Percentiles rank a stretch among this genome's conserved stretches.
Conservation (phyloP, 2,113 vertebrate species). For the Hippocampus barbouri region DNA sequence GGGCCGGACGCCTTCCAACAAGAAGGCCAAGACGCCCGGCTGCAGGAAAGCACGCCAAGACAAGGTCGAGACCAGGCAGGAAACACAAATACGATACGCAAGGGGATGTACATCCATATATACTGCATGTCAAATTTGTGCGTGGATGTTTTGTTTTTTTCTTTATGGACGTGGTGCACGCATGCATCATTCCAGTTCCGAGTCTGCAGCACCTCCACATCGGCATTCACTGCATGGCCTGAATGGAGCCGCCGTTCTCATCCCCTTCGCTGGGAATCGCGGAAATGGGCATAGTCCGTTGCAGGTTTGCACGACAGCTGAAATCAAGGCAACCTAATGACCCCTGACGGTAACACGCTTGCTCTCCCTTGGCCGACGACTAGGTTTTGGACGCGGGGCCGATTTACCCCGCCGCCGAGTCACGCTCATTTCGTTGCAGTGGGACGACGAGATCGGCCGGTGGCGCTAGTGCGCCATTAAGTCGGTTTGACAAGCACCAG, state of each 20-base stretch:
- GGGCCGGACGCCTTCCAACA: conserved; percentile 56
- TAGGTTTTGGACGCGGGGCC: too few species aligned
- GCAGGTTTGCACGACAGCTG: too few species aligned
- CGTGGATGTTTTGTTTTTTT: not conserved
- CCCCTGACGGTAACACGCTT: too few species aligned
- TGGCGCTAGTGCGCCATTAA: not conserved
- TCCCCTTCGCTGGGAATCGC: not conserved
- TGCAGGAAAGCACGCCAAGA: conserved; percentile 81
- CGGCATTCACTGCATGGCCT: not conserved
- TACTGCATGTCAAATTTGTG: not conserved
- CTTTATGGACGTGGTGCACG: not conserved
- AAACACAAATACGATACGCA: too few species aligned
- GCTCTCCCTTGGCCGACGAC: too few species aligned
- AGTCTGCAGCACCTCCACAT: not conserved
- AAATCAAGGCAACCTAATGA: too few species aligned
- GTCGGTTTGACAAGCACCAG: not conserved
- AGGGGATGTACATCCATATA: not conserved
- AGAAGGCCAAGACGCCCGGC: conserved; percentile 74
- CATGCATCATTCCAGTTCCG: not conserved
- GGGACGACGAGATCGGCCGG: not conserved
- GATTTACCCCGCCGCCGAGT: too few species aligned
- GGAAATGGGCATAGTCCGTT: not conserved
- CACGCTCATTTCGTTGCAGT: not conserved
- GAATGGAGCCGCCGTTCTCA: not conserved
- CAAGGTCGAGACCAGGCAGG: conserved; percentile 69